Evolutionary conservation across 2,888 invertebrate genomes (phyloP).

Genomic region (Tipula lateralis): DNA sequence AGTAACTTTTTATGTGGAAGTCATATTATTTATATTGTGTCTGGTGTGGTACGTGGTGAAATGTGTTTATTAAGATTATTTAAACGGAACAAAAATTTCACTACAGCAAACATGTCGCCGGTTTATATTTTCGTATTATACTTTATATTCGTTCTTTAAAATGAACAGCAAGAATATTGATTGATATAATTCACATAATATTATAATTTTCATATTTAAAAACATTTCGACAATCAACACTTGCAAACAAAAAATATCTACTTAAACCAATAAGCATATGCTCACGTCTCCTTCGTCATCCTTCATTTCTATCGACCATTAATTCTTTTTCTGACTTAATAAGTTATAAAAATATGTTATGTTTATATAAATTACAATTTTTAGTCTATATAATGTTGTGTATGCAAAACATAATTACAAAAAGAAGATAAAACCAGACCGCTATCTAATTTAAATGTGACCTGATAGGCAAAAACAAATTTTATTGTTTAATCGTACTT

Average conservation of each 20-base stretch:
- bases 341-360: too few species aligned
- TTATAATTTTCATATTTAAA: neutral
- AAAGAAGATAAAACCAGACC: too few species aligned
- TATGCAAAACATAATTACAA: too few species aligned
- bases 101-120: neutral
- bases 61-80: neutral
- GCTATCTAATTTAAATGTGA: too few species aligned
- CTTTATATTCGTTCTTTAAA: neutral
- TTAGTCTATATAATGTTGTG: too few species aligned
- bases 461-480: too few species aligned
- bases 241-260: neutral
- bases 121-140: neutral
- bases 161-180: neutral
- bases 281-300: neutral
- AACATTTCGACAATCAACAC: neutral
- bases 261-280: neutral
- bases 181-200: neutral
- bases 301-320: neutral
- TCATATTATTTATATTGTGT: neutral
- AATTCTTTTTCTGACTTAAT: neutral
- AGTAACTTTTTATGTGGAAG: neutral
- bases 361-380: too few species aligned
- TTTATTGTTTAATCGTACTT: too few species aligned
- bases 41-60: neutral
- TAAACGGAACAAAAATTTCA: neutral